Evolutionary conservation across 2,797 vertebrate genomes (phyloP), one percentile per base, ranked within the genome.

Genomic region (Huso huso): DNA sequence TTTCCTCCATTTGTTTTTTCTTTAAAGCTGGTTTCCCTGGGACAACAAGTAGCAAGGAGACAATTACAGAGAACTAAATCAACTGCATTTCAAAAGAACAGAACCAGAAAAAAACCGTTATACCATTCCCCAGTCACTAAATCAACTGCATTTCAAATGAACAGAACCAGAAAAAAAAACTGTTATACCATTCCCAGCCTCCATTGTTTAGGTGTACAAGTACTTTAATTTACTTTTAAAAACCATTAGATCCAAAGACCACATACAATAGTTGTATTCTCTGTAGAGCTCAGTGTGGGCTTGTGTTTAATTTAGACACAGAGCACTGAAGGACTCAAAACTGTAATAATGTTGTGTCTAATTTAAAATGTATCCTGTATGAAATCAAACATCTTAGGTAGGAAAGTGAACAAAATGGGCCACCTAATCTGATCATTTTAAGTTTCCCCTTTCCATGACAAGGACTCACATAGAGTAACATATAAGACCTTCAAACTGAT

Each of bases 1-100:
- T 90, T 89, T 85, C 85, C 79, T 89, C 77, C 83, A 73, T 67
- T 79, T 78, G 76, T 67, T 76, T 81, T 79, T 69, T 67, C 70
- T 63, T 23, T 76, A 77, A 83, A 76, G 55, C 71, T 76, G 77
- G 64, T 9, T 49, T 87, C 78, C 73, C 70, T 62, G 74, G 73
- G 83, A 83, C 76, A 66, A 76, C 70, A 51, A 73, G 63, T 71
- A 57, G 63, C 74, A 57, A 64, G 52, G 72, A 71, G 60, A 68
- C 71, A 75, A 61, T 67, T 77, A 82, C 60, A 53, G 69, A 55
- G 37, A 37, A 37, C 37, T 37, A 5, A 70, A 76, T 70, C 77
- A 76, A 76, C 75, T 80, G 72, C 73, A 76, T 65, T 73, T 79
- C 76, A 83, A 83, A 86, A 86, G 81, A 86, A 61, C 71, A 81